Base-by-base conservation (phyloP, 2,113 vertebrate species). In the Tamias sibiricus region DNA sequence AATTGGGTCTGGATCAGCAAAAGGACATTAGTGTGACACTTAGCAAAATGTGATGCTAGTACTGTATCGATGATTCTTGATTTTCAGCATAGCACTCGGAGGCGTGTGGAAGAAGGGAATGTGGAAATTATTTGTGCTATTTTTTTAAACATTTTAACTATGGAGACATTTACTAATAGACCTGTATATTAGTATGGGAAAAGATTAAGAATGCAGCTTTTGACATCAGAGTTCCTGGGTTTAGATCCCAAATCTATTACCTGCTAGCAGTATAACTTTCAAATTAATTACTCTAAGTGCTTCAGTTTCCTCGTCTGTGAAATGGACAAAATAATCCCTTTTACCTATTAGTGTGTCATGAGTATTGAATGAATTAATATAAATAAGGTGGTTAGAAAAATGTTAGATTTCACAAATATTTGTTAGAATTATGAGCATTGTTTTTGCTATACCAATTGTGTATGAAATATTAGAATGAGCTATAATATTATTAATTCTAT, bases 231-330 rank as follows among this genome's bases (percentile, higher is more conserved):
- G 84, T 37, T 84, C 57, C 59, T 91, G 79, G 19, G 20, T 71
- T 52, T 86, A 16, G 83, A 44, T 93, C 28, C 7, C 24, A 83
- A 4, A 1, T 91, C 11, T 5, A 35, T 62, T 75, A 74, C 0
- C 8, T 74, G 8, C 14, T 83, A 83, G 37, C 8, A 37, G 17
- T 59, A 37, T 49, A 95, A 42, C 62, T 87, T 95, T 86, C 35
- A 75, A 87, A 84, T 42, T n/a, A 93, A 11, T 87, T 68, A 49
- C 6, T 85, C 6, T 89, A 72, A 49, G 40, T 81, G 28, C 35
- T 87, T 96, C 32, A 54, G 74, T 93, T 93, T 93, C 2, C 40
- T 96, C 64, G 57, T 80, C 44, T 72, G 16, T 72, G 72, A 94
- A 91, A 80, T 64, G 8, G n/a, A 87, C 71, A 81, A 85, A 85